Conservation (phyloP, 2,797 vertebrate genomes). For the Sebastes jordani region DNA sequence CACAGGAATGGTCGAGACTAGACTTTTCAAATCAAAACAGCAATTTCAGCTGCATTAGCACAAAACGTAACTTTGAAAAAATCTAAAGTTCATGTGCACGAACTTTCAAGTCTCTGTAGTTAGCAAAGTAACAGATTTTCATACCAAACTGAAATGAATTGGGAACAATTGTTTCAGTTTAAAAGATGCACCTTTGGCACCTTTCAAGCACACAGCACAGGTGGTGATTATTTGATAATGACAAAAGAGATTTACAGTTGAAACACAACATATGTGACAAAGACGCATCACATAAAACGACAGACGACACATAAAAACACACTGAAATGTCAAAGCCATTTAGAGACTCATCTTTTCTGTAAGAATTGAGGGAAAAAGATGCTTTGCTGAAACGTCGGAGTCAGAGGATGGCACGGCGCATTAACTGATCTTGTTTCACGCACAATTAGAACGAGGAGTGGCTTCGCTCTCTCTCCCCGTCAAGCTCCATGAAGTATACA, state of each 20-base stretch:
- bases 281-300: no score
- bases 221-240: neutral
- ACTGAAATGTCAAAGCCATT: conserved; percentile 11
- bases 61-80: no score
- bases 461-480: neutral
- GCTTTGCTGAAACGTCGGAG: neutral
- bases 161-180: neutral
- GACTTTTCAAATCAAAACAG: no score
- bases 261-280: neutral
- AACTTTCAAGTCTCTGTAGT: neutral
- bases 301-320: neutral
- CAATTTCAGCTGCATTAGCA: no score
- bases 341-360: neutral
- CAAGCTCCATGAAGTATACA: conserved; percentile 1
- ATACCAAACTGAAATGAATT: neutral
- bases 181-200: no score
- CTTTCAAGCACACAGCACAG: neutral
- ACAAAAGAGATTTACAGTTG: neutral
- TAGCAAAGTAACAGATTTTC: neutral
- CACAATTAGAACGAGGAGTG: conserved; percentile 28
- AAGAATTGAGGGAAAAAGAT: neutral
- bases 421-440: conserved; percentile 50
- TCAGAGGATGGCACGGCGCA: neutral
- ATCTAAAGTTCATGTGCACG: no score
- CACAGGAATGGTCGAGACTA: rapidly evolving